These are phyloP conservation scores for Typhlichthys eigenmanni DNA, from an alignment of 2,797 vertebrate species.

Conservation along the genomic window DNA sequence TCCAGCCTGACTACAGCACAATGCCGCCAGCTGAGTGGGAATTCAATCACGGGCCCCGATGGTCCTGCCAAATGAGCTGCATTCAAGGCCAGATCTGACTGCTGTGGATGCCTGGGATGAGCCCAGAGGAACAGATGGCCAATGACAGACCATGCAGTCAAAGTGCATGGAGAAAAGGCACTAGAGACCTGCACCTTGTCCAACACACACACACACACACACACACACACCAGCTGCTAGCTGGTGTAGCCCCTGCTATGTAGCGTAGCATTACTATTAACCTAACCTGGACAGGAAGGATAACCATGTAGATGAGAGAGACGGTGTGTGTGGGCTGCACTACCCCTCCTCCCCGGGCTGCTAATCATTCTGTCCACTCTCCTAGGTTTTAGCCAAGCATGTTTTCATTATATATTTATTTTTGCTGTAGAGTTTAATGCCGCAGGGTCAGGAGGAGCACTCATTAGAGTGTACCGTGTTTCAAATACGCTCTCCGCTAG, in stretches of 20 bases:
- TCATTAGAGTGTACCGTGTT: conserved; percentile 62
- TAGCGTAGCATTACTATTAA: conserved; percentile 29
- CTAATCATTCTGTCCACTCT: conserved; percentile 63
- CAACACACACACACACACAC: background rate
- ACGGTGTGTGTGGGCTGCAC: conserved; percentile 42
- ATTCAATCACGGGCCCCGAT: conserved; percentile 57
- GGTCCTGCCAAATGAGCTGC: conserved; percentile 45
- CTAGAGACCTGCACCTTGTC: conserved; percentile 15
- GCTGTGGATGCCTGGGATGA: conserved; percentile 14
- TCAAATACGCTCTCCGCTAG: conserved; percentile 40
- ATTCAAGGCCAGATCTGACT: conserved; percentile 30
- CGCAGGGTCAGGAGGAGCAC: conserved; percentile 47
- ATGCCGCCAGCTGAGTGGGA: conserved; percentile 61
- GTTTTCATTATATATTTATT: conserved; percentile 39
- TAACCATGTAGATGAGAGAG: conserved; percentile 57
- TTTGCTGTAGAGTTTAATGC: conserved; percentile 55
- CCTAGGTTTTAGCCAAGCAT: conserved; percentile 57
- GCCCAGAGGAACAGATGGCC: conserved; percentile 19
- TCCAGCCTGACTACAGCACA: conserved; percentile 51
- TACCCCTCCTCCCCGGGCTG: conserved; percentile 59
- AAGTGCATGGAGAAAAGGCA: conserved; percentile 15
- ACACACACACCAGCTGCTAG: conserved; percentile 4
- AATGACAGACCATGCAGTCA: conserved; percentile 6
- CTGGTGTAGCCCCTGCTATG: conserved; percentile 8
- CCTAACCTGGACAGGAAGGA: conserved; percentile 47